Evolutionary conservation across 2,797 vertebrate species (phyloP), one percentile per base, ranked within the genome.

Genomic region (Babyrousa celebensis): DNA sequence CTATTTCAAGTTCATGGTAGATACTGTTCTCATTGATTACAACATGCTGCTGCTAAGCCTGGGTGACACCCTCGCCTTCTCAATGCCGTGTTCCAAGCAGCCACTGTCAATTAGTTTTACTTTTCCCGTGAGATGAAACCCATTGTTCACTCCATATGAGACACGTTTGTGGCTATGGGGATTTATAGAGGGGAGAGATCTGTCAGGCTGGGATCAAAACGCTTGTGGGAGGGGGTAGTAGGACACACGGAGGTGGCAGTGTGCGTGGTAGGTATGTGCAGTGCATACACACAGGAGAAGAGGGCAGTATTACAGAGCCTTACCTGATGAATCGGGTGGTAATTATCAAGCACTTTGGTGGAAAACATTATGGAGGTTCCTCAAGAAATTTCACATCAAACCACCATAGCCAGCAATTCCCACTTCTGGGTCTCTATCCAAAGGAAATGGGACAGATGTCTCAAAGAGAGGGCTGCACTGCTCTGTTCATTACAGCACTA

Each of bases 301-400:
- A 83, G 21, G 14, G 15, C 3, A 32, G 8, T 80, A 60, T 52
- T 89, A 36, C 23, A 20, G 75, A 77, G 48, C 48, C 56, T 65
- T 16, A 60, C 15, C 36, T 80, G 20, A 67, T 67, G 16, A 36
- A 14, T 21, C 82, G 25, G 7, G 48, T 23, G 25, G 32, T 91
- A 67, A 71, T 75, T 97, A 16, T 75, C 18, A 83, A 70, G 84
- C 83, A 91, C 60, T 79, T 82, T 86, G 60, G 16, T 63, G 56
- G n/a, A 54, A 72, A 80, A 71, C 65, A 62, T 25, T 80, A 54
- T 72, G n/a, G 58, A 79, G 29, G 23, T 40, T 93, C 43, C 52
- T 72, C 18, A 71, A 72, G 54, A 72, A 87, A 79, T 80, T 72
- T 43, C 58, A 77, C 67, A 62, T 16, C 68, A 23, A 58, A 21